Conservation (phyloP, 2,888 invertebrate species). For the Nomada hirtipes region DNA sequence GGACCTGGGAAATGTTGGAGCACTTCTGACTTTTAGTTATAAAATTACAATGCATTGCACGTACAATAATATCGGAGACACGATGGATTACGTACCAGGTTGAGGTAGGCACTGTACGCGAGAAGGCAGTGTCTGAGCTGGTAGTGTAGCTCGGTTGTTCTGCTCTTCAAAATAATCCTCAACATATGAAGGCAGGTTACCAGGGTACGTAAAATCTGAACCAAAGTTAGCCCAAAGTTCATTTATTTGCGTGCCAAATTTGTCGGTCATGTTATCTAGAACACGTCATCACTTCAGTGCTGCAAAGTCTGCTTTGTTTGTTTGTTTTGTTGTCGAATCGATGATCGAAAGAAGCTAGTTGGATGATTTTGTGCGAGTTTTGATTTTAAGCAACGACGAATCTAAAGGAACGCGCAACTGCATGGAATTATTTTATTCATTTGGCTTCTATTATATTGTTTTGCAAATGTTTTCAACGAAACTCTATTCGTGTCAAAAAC, state of each 20-base stretch:
- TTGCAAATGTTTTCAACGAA: too few relatives aligned
- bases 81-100: conserved; percentile 87
- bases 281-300: conserved; percentile 71
- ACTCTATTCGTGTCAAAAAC: too few relatives aligned
- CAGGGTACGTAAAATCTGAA: conserved; percentile 89
- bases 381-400: neutral
- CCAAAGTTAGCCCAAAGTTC: conserved; percentile 90
- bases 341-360: conserved; percentile 6
- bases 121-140: conserved; percentile 65
- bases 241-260: conserved; percentile 89
- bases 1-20: conserved; percentile 87
- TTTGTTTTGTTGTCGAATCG: conserved; percentile 1
- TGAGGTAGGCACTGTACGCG: conserved; percentile 90
- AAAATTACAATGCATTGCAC: neutral
- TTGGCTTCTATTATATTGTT: too few relatives aligned
- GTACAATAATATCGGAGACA: neutral
- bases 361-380: conserved; percentile 3
- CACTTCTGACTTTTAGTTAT: neutral
- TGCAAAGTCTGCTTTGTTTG: conserved; percentile 51
- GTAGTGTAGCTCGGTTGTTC: conserved; percentile 81
- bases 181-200: conserved; percentile 89
- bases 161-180: conserved; percentile 91
- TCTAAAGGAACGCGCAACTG: neutral
- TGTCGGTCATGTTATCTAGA: conserved; percentile 90
- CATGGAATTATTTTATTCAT: neutral